Percentiles rank a stretch among this genome's conserved stretches.
Conservation (phyloP, 2,888 invertebrate genomes). For the Dioctria linearis region DNA sequence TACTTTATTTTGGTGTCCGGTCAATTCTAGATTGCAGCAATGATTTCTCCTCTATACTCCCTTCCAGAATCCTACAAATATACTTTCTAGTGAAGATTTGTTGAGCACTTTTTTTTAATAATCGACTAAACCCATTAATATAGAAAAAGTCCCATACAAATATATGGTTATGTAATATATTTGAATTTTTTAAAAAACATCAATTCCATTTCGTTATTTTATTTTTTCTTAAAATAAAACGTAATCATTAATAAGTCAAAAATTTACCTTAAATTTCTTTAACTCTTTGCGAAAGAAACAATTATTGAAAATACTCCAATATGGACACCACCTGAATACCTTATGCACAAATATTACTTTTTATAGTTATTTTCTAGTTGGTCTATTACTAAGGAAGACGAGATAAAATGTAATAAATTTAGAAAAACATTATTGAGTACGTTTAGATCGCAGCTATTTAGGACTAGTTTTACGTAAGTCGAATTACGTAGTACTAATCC, state of each 20-base stretch:
- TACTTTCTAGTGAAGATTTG: constrained; percentile 48
- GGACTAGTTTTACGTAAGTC: too few species aligned
- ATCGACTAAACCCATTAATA: constrained; percentile 44
- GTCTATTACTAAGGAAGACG: too few species aligned
- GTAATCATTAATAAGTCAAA: not conserved
- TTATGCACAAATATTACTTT: too few species aligned
- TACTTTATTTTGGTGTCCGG: constrained; percentile 44
- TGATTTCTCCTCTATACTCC: constrained; percentile 19
- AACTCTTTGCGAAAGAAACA: too few species aligned
- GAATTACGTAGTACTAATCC: too few species aligned
- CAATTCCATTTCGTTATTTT: constrained; percentile 45
- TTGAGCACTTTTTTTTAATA: constrained; percentile 24
- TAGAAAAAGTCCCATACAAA: constrained; percentile 26
- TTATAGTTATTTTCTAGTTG: too few species aligned
- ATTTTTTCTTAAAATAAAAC: not conserved
- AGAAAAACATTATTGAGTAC: too few species aligned
- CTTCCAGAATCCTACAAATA: constrained; percentile 41
- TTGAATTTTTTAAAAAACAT: constrained; percentile 37
- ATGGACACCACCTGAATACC: too few species aligned
- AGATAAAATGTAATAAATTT: too few species aligned
- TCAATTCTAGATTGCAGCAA: constrained; percentile 16
- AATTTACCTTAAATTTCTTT: too few species aligned
- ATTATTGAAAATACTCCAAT: too few species aligned
- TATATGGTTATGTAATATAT: constrained; percentile 27
- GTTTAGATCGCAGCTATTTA: too few species aligned